A percentile compares a stretch with the other conserved stretches of the same genome.
Conservation (phyloP, 2,113 vertebrate species). For the Istiophorus platypterus region DNA sequence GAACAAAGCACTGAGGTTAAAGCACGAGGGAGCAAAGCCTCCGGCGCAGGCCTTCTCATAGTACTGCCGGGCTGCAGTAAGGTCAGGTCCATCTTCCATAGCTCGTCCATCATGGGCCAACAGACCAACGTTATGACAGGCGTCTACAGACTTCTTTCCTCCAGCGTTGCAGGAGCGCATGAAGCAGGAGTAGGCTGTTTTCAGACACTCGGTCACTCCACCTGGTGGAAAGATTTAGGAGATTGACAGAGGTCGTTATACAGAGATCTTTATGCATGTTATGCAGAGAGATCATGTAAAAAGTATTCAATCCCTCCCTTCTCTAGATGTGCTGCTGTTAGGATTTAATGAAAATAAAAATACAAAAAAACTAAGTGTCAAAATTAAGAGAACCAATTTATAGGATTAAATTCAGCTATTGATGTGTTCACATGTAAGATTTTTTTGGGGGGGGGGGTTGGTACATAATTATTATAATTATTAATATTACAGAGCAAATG, state of each 20-base stretch:
- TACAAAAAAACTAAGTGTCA: no score
- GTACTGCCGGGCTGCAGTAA: conserved; percentile 84
- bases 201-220: conserved; percentile 88
- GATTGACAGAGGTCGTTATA: neutral
- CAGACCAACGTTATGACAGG: conserved; percentile 91
- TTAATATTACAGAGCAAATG: neutral
- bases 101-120: conserved; percentile 89
- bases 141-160: conserved; percentile 91
- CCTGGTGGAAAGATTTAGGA: conserved; percentile 80
- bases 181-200: conserved; percentile 91
- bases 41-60: conserved; percentile 91
- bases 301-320: neutral
- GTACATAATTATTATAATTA: neutral
- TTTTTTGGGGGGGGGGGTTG: no score
- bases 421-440: neutral
- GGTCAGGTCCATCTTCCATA: conserved; percentile 81
- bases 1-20: conserved; percentile 91
- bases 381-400: no score
- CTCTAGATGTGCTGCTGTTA: neutral
- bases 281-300: neutral
- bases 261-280: neutral
- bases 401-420: neutral
- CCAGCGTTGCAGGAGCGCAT: conserved; percentile 87
- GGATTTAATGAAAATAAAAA: neutral
- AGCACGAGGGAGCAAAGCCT: conserved; percentile 91